Percentiles rank a stretch among this genome's conserved stretches.
Evolutionary conservation across 2,113 vertebrate species (phyloP).

Genomic region (Dipodomys stephensi): DNA sequence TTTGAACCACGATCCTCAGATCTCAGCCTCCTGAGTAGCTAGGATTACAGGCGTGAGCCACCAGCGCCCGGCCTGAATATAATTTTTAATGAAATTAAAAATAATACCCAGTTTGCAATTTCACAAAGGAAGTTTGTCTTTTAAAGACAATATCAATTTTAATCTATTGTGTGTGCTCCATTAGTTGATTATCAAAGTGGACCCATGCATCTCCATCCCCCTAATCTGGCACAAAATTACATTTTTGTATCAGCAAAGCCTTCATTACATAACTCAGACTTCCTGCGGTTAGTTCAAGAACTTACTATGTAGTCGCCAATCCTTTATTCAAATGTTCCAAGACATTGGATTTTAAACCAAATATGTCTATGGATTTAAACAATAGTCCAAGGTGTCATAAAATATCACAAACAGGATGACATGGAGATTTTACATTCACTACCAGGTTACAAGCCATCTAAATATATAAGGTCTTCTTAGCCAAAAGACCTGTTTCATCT

Average conservation of each 20-base stretch:
- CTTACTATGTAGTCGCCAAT: background rate
- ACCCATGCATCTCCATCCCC: background rate
- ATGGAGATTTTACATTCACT: background rate
- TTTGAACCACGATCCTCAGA: too few species aligned
- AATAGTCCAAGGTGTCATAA: background rate
- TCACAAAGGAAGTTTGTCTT: slow-evolving; percentile 8
- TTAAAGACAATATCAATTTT: background rate
- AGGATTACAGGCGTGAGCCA: too few species aligned
- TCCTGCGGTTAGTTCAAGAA: slow-evolving; percentile 22
- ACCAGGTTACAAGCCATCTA: background rate
- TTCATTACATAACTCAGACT: background rate
- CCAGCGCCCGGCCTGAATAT: too few species aligned
- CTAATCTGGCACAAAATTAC: background rate
- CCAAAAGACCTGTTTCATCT: slow-evolving; percentile 19
- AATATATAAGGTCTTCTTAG: slow-evolving; percentile 4
- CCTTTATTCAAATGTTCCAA: slow-evolving; percentile 5
- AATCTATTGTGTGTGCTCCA: slow-evolving; percentile 13
- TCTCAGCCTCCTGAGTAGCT: too few species aligned
- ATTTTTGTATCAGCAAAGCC: background rate
- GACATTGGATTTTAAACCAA: background rate
- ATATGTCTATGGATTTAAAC: background rate
- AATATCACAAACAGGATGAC: background rate
- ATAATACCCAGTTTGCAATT: background rate
- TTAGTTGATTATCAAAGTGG: slow-evolving; percentile 31
- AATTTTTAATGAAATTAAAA: slow-evolving; percentile 1